These are phyloP conservation scores for Fragum fragum DNA, from an alignment of 2,888 invertebrate species.

Conservation along the genomic window DNA sequence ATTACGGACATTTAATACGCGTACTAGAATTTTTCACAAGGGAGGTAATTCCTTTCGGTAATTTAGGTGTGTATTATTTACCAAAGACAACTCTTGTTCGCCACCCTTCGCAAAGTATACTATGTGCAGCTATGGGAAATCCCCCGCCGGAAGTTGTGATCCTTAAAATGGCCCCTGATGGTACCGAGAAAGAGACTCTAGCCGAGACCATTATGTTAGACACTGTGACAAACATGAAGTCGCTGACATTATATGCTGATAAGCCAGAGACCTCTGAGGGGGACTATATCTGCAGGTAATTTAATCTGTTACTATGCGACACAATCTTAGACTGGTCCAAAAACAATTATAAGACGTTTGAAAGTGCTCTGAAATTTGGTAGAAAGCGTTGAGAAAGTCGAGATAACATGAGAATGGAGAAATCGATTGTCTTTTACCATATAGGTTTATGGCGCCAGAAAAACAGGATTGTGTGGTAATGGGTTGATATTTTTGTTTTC, in stretches of 20 bases:
- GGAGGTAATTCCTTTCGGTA: slow-evolving; percentile 50
- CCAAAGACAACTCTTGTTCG: slow-evolving; percentile 44
- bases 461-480: too few relatives aligned
- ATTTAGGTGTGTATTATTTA: slow-evolving; percentile 53
- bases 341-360: too few relatives aligned
- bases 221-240: slow-evolving; percentile 53
- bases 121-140: slow-evolving; percentile 65
- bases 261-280: slow-evolving; percentile 43
- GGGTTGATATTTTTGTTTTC: too few relatives aligned
- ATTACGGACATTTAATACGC: slow-evolving; percentile 52
- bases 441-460: too few relatives aligned
- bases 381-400: too few relatives aligned
- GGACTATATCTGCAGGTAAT: slow-evolving; percentile 61
- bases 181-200: slow-evolving; percentile 1
- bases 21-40: slow-evolving; percentile 39
- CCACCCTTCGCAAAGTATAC: slow-evolving; percentile 55
- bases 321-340: too few relatives aligned
- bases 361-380: too few relatives aligned
- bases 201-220: slow-evolving; percentile 55
- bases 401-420: too few relatives aligned
- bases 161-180: slow-evolving; percentile 33
- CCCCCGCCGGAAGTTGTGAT: slow-evolving; percentile 61
- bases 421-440: too few relatives aligned
- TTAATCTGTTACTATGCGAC: too few relatives aligned
- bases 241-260: slow-evolving; percentile 42